Evolutionary conservation across 2,888 invertebrate genomes (phyloP).

Genomic region (Bugula neritina): DNA sequence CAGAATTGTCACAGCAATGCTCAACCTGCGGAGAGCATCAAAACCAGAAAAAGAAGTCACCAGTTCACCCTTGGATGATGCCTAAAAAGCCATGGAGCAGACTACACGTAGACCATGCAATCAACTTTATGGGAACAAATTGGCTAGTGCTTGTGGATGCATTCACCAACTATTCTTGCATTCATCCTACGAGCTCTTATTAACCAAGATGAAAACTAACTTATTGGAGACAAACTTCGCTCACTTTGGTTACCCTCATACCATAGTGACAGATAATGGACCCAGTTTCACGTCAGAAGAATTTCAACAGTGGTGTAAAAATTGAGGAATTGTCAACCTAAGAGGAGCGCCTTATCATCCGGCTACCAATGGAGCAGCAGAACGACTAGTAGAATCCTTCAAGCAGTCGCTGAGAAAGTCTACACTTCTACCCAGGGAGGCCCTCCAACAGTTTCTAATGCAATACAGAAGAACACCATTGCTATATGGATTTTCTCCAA

Average conservation of each 20-base stretch:
- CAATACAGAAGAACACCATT: slow-evolving; percentile 8
- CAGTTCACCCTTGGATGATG: slow-evolving; percentile 35
- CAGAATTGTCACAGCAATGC: slow-evolving; percentile 23
- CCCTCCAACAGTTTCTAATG: slow-evolving; percentile 20
- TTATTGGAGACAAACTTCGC: slow-evolving; percentile 32
- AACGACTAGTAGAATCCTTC: slow-evolving; percentile 34
- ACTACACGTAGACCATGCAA: slow-evolving; percentile 38
- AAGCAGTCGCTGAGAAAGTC: slow-evolving; percentile 30
- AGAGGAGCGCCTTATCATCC: slow-evolving; percentile 34
- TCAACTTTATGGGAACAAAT: slow-evolving; percentile 32
- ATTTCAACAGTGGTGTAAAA: slow-evolving; percentile 31
- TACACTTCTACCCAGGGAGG: neutral
- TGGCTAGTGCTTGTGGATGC: slow-evolving; percentile 35
- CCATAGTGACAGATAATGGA: slow-evolving; percentile 34
- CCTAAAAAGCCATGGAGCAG: slow-evolving; percentile 34
- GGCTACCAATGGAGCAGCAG: slow-evolving; percentile 32
- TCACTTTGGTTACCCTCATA: slow-evolving; percentile 32
- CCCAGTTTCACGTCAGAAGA: slow-evolving; percentile 33
- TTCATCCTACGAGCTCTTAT: slow-evolving; percentile 28
- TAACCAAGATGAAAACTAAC: slow-evolving; percentile 30
- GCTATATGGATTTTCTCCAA: neutral
- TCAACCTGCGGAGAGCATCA: slow-evolving; percentile 32
- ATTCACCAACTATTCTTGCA: slow-evolving; percentile 35
- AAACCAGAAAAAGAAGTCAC: slow-evolving; percentile 32
- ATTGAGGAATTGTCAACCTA: slow-evolving; percentile 31